Percentiles rank a stretch among this genome's conserved stretches.
These are phyloP conservation scores for Pedetes capensis DNA, from an alignment of 2,113 vertebrate genomes.

Conservation along the genomic window DNA sequence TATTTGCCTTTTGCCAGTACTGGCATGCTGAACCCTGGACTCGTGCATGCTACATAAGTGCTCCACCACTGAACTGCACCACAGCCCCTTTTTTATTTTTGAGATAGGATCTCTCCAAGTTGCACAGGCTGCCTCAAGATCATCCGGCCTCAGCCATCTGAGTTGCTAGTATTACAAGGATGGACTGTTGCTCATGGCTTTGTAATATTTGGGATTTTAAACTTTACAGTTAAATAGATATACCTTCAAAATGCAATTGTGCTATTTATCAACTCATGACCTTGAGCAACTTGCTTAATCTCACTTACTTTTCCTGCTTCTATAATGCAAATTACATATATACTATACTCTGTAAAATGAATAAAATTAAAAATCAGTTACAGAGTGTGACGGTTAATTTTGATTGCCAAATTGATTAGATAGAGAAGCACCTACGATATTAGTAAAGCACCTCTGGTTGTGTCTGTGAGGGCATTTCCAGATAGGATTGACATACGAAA, in stretches of 20 bases:
- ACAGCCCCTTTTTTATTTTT: no score
- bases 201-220: neutral
- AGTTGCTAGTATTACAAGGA: no score
- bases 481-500: neutral
- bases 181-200: no score
- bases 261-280: neutral
- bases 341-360: neutral
- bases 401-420: neutral
- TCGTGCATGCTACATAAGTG: no score
- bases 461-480: neutral
- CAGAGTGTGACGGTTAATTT: neutral
- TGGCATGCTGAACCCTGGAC: no score
- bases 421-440: no score
- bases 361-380: neutral
- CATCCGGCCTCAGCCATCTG: no score
- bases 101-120: no score
- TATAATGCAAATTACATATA: neutral
- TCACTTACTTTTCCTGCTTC: neutral
- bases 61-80: no score
- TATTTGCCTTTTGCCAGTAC: no score
- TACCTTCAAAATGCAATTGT: neutral
- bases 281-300: neutral
- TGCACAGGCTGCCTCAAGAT: no score
- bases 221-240: neutral
- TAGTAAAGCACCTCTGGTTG: neutral